Conservation (phyloP, 2,797 vertebrate genomes). For the Urosaurus nigricauda region DNA sequence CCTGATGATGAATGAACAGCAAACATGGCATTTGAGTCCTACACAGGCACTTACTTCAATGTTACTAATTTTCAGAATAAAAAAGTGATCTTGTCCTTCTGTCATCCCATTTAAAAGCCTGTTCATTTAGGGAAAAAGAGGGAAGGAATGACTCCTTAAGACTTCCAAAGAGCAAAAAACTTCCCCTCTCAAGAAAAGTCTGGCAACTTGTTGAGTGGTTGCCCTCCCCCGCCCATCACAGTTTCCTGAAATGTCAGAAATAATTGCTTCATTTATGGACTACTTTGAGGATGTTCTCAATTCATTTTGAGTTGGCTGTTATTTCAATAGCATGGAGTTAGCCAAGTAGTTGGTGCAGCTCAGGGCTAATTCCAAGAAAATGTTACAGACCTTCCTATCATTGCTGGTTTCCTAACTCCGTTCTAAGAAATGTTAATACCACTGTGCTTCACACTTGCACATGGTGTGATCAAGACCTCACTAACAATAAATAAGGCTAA, state of each 20-base stretch:
- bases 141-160: neutral
- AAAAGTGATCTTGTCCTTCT: conserved; percentile 18
- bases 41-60: neutral
- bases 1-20: neutral
- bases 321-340: neutral
- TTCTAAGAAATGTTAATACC: neutral
- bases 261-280: conserved; percentile 39
- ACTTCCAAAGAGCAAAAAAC: neutral
- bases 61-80: neutral
- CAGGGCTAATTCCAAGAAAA: conserved; percentile 16
- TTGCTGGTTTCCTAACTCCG: neutral
- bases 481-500: conserved; percentile 14
- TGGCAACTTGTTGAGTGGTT: conserved; percentile 5
- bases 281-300: conserved; percentile 10
- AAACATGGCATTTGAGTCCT: neutral
- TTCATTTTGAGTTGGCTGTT: neutral
- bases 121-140: neutral
- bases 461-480: conserved; percentile 27
- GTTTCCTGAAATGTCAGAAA: conserved; percentile 29
- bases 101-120: conserved; percentile 13
- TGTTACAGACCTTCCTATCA: neutral
- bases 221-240: neutral
- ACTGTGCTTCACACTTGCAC: neutral
- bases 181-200: accelerated
- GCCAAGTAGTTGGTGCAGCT: neutral